Percentiles rank a stretch among this genome's conserved stretches.
These are phyloP conservation scores for Austrofundulus limnaeus DNA, from an alignment of 2,113 vertebrate species.

Conservation along the genomic window DNA sequence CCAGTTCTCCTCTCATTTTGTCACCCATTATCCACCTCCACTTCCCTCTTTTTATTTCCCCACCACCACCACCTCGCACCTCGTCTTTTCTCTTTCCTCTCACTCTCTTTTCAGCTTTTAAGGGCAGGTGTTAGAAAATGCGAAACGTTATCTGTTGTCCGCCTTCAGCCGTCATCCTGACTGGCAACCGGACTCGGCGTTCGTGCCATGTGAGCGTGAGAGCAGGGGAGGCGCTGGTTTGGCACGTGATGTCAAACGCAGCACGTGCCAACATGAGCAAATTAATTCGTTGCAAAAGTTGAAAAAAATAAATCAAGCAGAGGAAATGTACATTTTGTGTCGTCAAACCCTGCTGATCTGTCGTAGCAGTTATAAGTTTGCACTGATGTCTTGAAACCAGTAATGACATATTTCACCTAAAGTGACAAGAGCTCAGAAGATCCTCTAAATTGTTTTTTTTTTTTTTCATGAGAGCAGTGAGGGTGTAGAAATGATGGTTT, in stretches of 20 bases:
- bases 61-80: constrained; percentile 24
- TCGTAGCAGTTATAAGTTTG: background rate
- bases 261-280: background rate
- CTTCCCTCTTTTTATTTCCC: constrained; percentile 4
- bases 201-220: constrained; percentile 54
- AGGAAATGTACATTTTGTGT: background rate
- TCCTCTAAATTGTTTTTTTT: background rate
- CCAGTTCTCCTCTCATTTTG: background rate
- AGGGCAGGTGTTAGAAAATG: constrained; percentile 37
- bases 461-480: background rate
- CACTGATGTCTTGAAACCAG: background rate
- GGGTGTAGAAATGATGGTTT: background rate
- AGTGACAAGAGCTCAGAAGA: constrained; percentile 3
- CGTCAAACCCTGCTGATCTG: background rate
- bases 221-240: background rate
- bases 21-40: background rate
- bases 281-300: background rate
- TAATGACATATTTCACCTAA: constrained; percentile 7
- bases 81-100: constrained; percentile 1
- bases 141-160: background rate
- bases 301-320: background rate
- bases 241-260: constrained; percentile 45
- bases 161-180: constrained; percentile 2
- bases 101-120: constrained; percentile 18
- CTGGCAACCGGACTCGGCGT: constrained; percentile 32